Percentiles rank a stretch among this genome's conserved stretches.
phyloP scores from a whole-genome alignment of 2,888 invertebrate genomes.

The Agrotis puta region DNA sequence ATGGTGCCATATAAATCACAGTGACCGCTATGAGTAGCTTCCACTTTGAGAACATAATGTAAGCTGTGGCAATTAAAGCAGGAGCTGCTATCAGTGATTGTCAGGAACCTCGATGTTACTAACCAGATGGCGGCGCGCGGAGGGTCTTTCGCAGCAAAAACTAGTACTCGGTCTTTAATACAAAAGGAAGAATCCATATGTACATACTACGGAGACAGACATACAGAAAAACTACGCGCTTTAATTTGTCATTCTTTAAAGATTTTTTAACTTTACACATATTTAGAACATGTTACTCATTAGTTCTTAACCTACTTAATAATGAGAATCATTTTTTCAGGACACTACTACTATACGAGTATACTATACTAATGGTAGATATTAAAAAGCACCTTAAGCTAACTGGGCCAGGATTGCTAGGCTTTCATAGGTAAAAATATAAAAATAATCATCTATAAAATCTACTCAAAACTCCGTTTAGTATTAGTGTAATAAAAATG shows the following conservation, averaged over 20 bases:
- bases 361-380: background rate
- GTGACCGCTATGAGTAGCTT: slow-evolving; percentile 66
- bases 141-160: slow-evolving; percentile 83
- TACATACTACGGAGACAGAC: slow-evolving; percentile 12
- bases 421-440: slow-evolving; percentile 30
- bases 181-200: slow-evolving; percentile 55
- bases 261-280: background rate
- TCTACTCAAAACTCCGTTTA: slow-evolving; percentile 51
- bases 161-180: slow-evolving; percentile 59
- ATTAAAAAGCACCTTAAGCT: background rate
- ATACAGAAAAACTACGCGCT: slow-evolving; percentile 15
- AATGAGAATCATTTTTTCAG: background rate
- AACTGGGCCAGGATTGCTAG: background rate
- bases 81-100: slow-evolving; percentile 83
- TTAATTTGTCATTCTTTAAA: slow-evolving; percentile 22
- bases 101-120: slow-evolving; percentile 84
- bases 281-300: background rate
- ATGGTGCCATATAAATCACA: slow-evolving; percentile 66
- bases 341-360: background rate
- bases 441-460: slow-evolving; percentile 34
- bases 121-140: slow-evolving; percentile 88
- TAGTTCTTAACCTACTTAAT: background rate
- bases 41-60: slow-evolving; percentile 66
- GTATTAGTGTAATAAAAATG: slow-evolving; percentile 67
- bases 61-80: slow-evolving; percentile 71